These are phyloP conservation scores for Eurytoma adleriae DNA, from an alignment of 2,888 invertebrate species.

Conservation along the genomic window DNA sequence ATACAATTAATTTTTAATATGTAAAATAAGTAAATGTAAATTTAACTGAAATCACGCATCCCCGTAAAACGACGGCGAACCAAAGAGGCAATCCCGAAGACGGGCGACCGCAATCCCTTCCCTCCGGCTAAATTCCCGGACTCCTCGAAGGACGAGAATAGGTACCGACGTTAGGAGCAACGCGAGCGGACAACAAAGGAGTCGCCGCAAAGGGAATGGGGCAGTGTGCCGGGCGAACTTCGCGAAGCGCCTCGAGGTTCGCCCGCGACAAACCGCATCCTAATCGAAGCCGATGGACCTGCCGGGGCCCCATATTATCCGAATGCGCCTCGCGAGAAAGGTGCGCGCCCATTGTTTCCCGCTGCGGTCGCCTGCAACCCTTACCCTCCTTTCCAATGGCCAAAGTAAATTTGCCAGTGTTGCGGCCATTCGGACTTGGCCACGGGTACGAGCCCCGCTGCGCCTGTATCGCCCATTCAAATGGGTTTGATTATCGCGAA, in stretches of 20 bases:
- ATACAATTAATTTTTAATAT: no score
- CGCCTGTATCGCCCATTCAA: no score
- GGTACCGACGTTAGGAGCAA: not conserved
- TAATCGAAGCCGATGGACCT: conserved; percentile 44
- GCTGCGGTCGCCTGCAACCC: not conserved
- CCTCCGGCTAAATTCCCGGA: no score
- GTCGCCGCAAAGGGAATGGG: conserved; percentile 29
- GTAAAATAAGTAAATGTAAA: no score
- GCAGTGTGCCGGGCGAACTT: not conserved
- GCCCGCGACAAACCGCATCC: conserved; percentile 39
- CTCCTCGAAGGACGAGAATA: no score
- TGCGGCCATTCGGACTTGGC: no score
- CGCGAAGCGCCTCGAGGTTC: conserved; percentile 4
- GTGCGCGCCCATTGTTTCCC: conserved; percentile 25
- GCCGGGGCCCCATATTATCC: conserved; percentile 11
- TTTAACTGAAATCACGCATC: no score
- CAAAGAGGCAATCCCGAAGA: no score
- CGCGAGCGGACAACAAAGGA: conserved; percentile 27
- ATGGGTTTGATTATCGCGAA: no score
- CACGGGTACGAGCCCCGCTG: no score
- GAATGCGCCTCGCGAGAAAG: conserved; percentile 3
- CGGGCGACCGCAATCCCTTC: no score
- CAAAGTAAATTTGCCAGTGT: not conserved
- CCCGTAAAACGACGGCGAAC: no score
- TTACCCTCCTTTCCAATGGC: not conserved